Base-by-base conservation (phyloP, 2,888 invertebrate genomes). In the Drosophila conformis region DNA sequence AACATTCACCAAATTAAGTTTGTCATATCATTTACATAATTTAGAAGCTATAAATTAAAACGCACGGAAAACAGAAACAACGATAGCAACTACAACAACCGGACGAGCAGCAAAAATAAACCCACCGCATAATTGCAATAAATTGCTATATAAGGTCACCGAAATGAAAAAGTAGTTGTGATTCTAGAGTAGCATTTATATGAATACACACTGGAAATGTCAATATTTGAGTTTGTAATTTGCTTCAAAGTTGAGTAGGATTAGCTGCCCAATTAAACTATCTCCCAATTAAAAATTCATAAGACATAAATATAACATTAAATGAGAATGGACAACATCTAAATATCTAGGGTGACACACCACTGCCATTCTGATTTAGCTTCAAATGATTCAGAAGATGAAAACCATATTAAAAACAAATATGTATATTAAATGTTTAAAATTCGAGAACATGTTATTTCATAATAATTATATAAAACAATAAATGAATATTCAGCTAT, bases 11-110 rank as follows among this genome's bases (percentile, higher is more conserved):
- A 61, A 88, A 82, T 82, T 76, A 78, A 77, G 63, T 71, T 82
- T 69, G 84, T 78, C 87, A 81, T 87, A 75, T 85, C 63, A 85
- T 85, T 85, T 85, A 80, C 85, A 85, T 85, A 85, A 89, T 89
- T 89, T 89, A 82, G 78, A 85, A 87, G 73, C 73, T 15, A 89
- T 87, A 74, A 85, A 87, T 89, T 82, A 72, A 82, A 84, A 76
- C 69, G 68, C 78, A 65, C 87, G 75, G 69, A 82, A 73, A 78
- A 48, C 63, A 62, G 57, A 62, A 56, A 49, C 63, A 62, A 42
- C 36, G 25, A 51, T 25, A 46, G 52, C 38, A 35, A 57, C 29
- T 46, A 52, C 35, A 42, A 29, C 13, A 25, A 46, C 40, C 38
- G 49, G 59, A 40, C 69, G 49, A 35, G 38, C 69, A 40, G 69